phyloP scores from a whole-genome alignment of 2,113 vertebrate genomes.

The Nesogale talazaci region DNA sequence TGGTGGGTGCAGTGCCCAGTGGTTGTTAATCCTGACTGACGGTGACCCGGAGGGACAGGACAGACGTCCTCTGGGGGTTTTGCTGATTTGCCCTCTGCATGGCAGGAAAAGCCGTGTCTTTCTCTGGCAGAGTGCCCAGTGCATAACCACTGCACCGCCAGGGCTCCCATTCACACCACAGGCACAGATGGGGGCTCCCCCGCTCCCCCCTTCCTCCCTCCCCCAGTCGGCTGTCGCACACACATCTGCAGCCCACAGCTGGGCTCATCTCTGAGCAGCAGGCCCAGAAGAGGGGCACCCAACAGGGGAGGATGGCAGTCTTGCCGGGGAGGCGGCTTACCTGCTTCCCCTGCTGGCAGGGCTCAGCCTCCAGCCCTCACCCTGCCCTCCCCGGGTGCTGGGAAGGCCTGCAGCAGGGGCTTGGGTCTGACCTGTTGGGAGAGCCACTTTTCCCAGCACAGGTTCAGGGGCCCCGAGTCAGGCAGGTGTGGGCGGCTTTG shows the following conservation, averaged over 20 bases:
- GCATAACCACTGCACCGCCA: too few species aligned
- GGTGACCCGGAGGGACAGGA: too few species aligned
- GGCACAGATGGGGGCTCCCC: not conserved
- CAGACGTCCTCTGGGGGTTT: too few species aligned
- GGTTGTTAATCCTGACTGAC: too few species aligned
- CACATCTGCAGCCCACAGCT: not conserved
- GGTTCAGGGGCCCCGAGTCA: not conserved
- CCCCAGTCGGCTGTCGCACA: not conserved
- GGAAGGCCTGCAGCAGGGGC: not conserved
- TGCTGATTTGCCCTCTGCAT: too few species aligned
- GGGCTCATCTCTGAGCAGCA: not conserved
- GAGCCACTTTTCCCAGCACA: not conserved
- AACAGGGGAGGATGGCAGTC: not conserved
- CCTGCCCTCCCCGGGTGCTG: not conserved
- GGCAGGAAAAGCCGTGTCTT: too few species aligned
- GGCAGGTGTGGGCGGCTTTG: constrained; percentile 56
- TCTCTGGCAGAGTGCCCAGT: too few species aligned
- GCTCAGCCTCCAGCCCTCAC: not conserved
- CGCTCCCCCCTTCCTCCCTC: too few species aligned
- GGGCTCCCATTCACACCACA: not conserved
- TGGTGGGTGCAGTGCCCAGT: too few species aligned
- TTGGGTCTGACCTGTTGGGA: not conserved
- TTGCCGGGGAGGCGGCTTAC: not conserved
- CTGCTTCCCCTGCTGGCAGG: not conserved
- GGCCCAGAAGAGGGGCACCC: not conserved